Evolutionary conservation across 2,888 invertebrate species (phyloP).

Genomic region (Limnephilus rhombicus): DNA sequence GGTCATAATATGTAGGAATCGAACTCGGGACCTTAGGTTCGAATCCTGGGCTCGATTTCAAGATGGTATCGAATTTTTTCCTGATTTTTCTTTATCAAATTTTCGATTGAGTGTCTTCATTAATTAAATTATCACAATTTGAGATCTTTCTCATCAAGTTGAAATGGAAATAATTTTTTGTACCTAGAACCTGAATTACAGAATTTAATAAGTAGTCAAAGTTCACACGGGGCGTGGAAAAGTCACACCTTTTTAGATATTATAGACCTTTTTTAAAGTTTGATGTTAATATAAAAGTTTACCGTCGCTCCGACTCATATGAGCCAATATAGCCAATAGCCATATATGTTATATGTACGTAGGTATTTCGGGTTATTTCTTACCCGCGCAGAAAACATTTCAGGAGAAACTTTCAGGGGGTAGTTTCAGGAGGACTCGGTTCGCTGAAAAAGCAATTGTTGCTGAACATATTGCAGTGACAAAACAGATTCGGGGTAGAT

Average conservation of each 20-base stretch:
- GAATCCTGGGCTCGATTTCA: no score
- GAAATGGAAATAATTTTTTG: no score
- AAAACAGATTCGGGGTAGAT: not conserved
- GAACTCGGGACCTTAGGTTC: no score
- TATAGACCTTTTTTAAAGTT: not conserved
- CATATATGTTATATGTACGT: not conserved
- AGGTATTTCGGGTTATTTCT: not conserved
- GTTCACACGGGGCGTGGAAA: not conserved
- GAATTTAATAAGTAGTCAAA: not conserved
- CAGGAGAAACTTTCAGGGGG: not conserved
- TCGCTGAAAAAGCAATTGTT: not conserved
- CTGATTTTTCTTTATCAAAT: no score
- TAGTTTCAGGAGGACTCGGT: not conserved
- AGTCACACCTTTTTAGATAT: not conserved
- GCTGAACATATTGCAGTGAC: not conserved
- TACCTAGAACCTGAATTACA: not conserved
- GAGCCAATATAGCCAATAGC: not conserved
- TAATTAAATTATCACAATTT: no score
- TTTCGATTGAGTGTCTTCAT: no score
- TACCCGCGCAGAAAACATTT: not conserved
- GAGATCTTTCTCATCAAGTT: no score
- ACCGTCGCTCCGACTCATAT: not conserved
- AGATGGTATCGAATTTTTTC: no score
- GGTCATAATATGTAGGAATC: no score
- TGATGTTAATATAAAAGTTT: not conserved